Conservation (phyloP, 2,797 vertebrate genomes). For the Hybognathus amarus region DNA sequence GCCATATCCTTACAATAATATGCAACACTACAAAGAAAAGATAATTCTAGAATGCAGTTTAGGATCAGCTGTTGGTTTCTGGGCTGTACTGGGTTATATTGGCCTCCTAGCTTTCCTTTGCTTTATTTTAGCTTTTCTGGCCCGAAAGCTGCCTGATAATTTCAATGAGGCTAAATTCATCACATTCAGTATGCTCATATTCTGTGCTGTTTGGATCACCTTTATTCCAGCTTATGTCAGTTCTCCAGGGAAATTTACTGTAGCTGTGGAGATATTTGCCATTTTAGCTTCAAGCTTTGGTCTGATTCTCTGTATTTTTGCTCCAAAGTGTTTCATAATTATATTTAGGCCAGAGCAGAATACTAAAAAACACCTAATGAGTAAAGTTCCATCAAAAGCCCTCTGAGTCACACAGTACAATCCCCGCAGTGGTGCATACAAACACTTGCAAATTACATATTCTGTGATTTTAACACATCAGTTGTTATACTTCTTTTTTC, state of each 20-base stretch:
- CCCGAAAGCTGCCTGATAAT: constrained; percentile 60
- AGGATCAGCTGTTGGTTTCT: constrained; percentile 59
- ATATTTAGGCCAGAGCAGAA: constrained; percentile 64
- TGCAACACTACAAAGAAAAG: constrained; percentile 55
- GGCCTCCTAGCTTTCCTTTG: constrained; percentile 61
- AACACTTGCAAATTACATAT: not conserved
- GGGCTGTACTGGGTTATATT: constrained; percentile 65
- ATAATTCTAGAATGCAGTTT: constrained; percentile 61
- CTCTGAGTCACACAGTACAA: not conserved
- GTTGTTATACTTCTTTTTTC: not conserved
- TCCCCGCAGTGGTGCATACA: not conserved
- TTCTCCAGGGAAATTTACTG: constrained; percentile 6
- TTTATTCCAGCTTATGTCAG: constrained; percentile 13
- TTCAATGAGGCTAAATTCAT: constrained; percentile 66
- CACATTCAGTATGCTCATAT: constrained; percentile 64
- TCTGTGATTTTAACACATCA: not conserved
- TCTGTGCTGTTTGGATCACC: constrained; percentile 1
- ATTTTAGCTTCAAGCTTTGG: constrained; percentile 64
- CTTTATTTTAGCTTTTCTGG: constrained; percentile 43
- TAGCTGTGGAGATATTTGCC: constrained; percentile 12
- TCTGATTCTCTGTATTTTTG: constrained; percentile 64
- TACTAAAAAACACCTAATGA: constrained; percentile 64
- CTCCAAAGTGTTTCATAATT: constrained; percentile 66
- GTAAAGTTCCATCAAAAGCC: constrained; percentile 46
- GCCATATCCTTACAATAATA: constrained; percentile 57